Evolutionary conservation across 2,113 vertebrate genomes (phyloP).

Genomic region (Malurus alboscapulatus): DNA sequence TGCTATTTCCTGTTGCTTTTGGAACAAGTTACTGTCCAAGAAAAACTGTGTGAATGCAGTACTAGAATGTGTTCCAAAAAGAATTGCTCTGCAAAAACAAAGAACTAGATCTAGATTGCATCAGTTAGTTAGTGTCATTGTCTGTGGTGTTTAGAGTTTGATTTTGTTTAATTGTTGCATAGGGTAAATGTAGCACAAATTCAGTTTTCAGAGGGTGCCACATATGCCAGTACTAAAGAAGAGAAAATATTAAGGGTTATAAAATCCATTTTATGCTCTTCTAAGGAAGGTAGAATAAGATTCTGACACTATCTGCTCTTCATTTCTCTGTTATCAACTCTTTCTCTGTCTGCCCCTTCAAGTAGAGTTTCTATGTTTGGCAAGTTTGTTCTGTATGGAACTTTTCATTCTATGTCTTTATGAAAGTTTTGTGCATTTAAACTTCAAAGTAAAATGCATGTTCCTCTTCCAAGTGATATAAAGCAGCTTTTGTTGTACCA

Average conservation of each 20-base stretch:
- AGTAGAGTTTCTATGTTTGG: background rate
- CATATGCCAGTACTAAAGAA: background rate
- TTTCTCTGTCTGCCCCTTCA: background rate
- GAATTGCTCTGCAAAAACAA: constrained; percentile 21
- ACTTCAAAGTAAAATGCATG: background rate
- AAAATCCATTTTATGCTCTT: background rate
- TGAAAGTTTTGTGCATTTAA: background rate
- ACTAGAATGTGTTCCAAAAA: constrained; percentile 40
- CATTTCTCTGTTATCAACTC: background rate
- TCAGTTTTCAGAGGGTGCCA: background rate
- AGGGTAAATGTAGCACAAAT: background rate
- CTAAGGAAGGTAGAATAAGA: background rate
- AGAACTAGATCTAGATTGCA: background rate
- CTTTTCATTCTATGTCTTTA: background rate
- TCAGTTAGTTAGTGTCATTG: background rate
- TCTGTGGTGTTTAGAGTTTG: background rate
- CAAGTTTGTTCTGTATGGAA: background rate
- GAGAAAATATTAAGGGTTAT: background rate
- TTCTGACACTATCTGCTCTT: background rate
- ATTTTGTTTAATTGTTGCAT: background rate
- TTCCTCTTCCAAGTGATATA: background rate
- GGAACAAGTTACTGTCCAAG: constrained; percentile 37
- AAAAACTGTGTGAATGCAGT: constrained; percentile 15
- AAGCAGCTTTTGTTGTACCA: background rate
- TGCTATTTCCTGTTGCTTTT: constrained; percentile 73